Conservation (phyloP, 2,888 invertebrate species). For the Phalera bucephala region DNA sequence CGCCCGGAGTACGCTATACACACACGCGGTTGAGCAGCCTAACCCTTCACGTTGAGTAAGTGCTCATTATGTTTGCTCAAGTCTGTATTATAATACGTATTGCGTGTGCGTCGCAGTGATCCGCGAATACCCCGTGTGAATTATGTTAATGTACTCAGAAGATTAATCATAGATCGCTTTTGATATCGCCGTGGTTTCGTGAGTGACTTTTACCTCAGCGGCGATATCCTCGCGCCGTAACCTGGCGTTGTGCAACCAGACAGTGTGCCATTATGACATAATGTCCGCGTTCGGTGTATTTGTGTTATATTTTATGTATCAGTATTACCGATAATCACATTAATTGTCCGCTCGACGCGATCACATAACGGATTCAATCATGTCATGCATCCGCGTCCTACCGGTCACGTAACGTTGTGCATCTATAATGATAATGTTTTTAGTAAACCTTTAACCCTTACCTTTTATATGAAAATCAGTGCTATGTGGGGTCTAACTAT, state of each 20-base stretch:
- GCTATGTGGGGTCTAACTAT: no score
- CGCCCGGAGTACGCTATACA: no score
- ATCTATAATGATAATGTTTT: no score
- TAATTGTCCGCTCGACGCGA: not conserved
- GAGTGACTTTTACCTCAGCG: not conserved
- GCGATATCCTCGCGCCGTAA: not conserved
- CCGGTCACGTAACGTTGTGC: no score
- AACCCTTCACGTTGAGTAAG: not conserved
- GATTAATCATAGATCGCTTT: not conserved
- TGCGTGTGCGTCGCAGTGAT: not conserved
- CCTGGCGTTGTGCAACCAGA: not conserved
- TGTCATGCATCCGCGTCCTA: no score
- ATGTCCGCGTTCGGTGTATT: not conserved
- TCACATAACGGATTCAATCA: not conserved
- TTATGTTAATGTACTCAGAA: not conserved
- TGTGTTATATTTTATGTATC: constrained; percentile 1
- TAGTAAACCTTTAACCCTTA: no score
- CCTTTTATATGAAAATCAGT: no score
- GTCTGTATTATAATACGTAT: not conserved
- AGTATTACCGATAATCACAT: not conserved
- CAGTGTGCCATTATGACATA: constrained; percentile 3
- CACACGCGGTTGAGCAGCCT: no score
- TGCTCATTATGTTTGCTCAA: not conserved
- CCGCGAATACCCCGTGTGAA: not conserved
- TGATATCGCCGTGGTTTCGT: not conserved